These are phyloP conservation scores for Nesidiocoris tenuis DNA, from an alignment of 2,888 invertebrate species.

Conservation along the genomic window DNA sequence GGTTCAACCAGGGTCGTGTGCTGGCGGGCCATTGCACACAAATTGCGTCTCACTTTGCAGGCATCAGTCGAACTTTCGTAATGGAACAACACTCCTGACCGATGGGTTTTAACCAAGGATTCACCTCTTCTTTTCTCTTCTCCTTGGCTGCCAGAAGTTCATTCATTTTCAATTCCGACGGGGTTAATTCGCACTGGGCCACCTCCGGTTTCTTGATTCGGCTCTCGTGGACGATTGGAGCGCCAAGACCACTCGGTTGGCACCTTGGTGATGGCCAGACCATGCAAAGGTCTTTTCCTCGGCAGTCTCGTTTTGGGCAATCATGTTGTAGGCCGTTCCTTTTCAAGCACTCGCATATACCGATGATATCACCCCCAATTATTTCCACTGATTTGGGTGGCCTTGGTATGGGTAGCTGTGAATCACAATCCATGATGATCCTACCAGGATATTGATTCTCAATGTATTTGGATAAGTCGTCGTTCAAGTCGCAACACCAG, in stretches of 20 bases:
- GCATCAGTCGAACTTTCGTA: no score
- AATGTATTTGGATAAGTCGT: no score
- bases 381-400: conserved; percentile 24
- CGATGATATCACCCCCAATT: conserved; percentile 12
- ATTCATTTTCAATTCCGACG: background rate
- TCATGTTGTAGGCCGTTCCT: conserved; percentile 36
- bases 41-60: no score
- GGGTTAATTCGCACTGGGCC: conserved; percentile 13
- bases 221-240: conserved; percentile 20
- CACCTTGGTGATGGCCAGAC: conserved; percentile 30
- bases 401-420: conserved; percentile 30
- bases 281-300: conserved; percentile 25
- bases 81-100: no score
- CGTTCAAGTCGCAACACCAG: no score
- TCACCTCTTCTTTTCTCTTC: conserved; percentile 32
- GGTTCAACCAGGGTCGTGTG: no score
- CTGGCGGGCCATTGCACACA: no score
- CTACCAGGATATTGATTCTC: no score
- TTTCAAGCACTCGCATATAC: conserved; percentile 23
- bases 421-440: no score
- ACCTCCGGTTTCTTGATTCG: conserved; percentile 24
- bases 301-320: conserved; percentile 29
- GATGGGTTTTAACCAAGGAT: no score
- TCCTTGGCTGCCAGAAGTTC: conserved; percentile 13
- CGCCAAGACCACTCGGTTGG: conserved; percentile 39